These are phyloP conservation scores for Parnassius apollo DNA, from an alignment of 2,888 invertebrate genomes.

Conservation along the genomic window DNA sequence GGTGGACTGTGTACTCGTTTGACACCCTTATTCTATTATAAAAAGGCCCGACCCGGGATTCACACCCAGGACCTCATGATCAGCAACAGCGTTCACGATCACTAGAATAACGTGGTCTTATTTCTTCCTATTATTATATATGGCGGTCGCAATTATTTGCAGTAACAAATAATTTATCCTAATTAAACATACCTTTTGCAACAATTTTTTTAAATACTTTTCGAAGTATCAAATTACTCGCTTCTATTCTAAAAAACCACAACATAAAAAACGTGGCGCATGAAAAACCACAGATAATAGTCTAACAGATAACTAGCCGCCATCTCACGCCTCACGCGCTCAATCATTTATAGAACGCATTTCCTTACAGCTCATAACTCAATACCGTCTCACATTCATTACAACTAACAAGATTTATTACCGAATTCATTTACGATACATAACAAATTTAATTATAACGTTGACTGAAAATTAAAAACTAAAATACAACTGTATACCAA, in stretches of 20 bases:
- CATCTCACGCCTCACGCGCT: conserved; percentile 20
- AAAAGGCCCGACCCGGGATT: no score
- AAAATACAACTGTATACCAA: conserved; percentile 13
- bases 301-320: conserved; percentile 8
- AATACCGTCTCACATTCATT: conserved; percentile 27
- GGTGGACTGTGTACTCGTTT: no score
- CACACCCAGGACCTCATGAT: no score
- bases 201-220: no score
- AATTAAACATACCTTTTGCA: no score
- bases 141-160: no score
- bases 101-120: no score
- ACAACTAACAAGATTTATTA: conserved; percentile 36
- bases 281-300: conserved; percentile 16
- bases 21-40: no score
- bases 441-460: conserved; percentile 20
- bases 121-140: no score
- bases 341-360: conserved; percentile 24
- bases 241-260: not conserved
- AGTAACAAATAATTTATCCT: no score
- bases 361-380: conserved; percentile 20
- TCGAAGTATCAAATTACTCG: conserved; percentile 3
- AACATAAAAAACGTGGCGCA: conserved; percentile 5
- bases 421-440: conserved; percentile 32
- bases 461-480: not conserved
- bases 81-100: no score